Evolutionary conservation across 2,888 invertebrate species (phyloP).

Genomic region (Ctena decussata): DNA sequence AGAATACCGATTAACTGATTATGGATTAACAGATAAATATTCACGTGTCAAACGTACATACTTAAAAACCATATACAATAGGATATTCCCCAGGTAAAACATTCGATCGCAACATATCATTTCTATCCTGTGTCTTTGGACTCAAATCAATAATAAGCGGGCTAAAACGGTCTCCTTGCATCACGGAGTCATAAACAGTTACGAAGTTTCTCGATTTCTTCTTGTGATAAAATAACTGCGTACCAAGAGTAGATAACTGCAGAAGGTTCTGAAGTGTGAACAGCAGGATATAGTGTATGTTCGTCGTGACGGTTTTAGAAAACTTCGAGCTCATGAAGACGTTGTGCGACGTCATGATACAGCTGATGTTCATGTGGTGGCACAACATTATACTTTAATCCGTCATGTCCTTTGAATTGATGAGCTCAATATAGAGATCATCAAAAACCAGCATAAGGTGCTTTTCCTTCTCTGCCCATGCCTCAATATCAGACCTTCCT

Average conservation of each 20-base stretch:
- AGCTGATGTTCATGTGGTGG: constrained; percentile 2
- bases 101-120: constrained; percentile 1
- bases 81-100: constrained; percentile 17
- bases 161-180: not conserved
- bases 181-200: constrained; percentile 6
- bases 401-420: constrained; percentile 5
- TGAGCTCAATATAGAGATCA: constrained; percentile 15
- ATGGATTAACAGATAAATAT: too few species aligned
- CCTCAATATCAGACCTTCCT: constrained; percentile 1
- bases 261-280: constrained; percentile 17
- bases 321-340: constrained; percentile 6
- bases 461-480: not conserved
- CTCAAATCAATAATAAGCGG: constrained; percentile 2
- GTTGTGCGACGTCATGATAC: constrained; percentile 7
- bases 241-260: constrained; percentile 1
- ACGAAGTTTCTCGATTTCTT: constrained; percentile 14
- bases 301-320: constrained; percentile 13
- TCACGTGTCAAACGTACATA: not conserved
- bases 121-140: not conserved
- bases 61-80: constrained; percentile 4
- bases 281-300: constrained; percentile 15
- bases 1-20: too few species aligned
- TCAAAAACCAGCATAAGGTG: constrained; percentile 19
- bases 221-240: constrained; percentile 7
- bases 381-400: constrained; percentile 8